Percentiles rank a stretch among this genome's conserved stretches.
Conservation (phyloP, 2,797 vertebrate species). For the Ambastaia sidthimunki region DNA sequence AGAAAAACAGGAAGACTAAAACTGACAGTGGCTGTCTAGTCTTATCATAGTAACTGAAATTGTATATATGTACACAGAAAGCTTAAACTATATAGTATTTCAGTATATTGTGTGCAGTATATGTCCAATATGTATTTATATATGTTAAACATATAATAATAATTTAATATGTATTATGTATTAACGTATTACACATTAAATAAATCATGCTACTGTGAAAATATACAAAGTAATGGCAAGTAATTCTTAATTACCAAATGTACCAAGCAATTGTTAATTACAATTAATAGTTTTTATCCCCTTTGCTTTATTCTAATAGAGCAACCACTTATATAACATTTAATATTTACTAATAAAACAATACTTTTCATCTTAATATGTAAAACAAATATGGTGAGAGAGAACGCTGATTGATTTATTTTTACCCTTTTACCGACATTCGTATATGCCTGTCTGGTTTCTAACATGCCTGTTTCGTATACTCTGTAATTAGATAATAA, state of each 20-base stretch:
- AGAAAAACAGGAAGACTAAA: slow-evolving; percentile 34
- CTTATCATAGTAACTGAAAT: slow-evolving; percentile 4
- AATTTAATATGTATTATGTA: too few species aligned
- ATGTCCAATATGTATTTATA: too few species aligned
- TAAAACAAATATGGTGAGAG: too few species aligned
- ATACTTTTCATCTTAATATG: background rate
- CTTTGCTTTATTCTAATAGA: background rate
- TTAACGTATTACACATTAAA: background rate
- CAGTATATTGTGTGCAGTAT: too few species aligned
- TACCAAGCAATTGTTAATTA: background rate
- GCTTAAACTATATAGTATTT: too few species aligned
- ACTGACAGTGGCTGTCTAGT: slow-evolving; percentile 4
- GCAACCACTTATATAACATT: background rate
- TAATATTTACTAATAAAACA: background rate
- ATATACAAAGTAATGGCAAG: too few species aligned
- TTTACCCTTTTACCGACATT: background rate
- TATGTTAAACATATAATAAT: too few species aligned
- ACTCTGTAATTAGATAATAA: background rate
- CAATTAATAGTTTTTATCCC: background rate
- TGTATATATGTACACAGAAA: background rate
- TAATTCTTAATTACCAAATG: background rate
- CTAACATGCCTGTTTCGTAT: background rate
- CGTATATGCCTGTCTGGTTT: background rate
- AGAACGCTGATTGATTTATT: too few species aligned
- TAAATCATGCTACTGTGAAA: background rate